phyloP scores from a whole-genome alignment of 2,888 invertebrate species.

The Agrotis ipsilon region DNA sequence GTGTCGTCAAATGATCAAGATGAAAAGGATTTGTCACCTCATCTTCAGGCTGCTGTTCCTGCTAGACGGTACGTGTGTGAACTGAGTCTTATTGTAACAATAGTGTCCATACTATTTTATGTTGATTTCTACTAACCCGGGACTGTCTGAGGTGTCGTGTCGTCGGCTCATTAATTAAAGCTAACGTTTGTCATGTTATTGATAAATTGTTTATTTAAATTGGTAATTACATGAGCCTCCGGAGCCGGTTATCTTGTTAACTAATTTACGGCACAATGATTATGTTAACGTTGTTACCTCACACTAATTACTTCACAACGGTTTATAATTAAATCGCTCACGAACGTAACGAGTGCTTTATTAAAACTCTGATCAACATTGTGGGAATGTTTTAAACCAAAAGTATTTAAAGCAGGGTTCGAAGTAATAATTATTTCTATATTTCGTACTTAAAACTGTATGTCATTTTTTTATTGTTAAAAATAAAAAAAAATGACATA shows the following conservation, averaged over 20 bases:
- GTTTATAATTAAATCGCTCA: slow-evolving; percentile 42
- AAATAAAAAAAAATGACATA: no score
- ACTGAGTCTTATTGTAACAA: no score
- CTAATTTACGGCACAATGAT: slow-evolving; percentile 27
- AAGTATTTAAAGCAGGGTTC: no score
- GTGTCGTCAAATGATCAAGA: slow-evolving; percentile 77
- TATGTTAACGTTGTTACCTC: slow-evolving; percentile 34
- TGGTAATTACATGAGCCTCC: neutral
- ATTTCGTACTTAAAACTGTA: no score
- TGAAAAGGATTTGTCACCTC: slow-evolving; percentile 87
- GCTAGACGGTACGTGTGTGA: slow-evolving; percentile 81
- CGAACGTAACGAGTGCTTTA: slow-evolving; percentile 1
- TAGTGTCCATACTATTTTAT: neutral
- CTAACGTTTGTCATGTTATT: slow-evolving; percentile 22
- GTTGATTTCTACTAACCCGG: neutral
- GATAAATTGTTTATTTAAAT: slow-evolving; percentile 41
- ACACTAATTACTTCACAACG: slow-evolving; percentile 42
- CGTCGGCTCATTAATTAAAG: slow-evolving; percentile 14
- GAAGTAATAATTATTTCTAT: no score
- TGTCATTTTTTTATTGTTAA: no score
- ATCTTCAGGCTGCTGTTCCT: slow-evolving; percentile 85
- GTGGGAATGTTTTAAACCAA: neutral
- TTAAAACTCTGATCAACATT: neutral
- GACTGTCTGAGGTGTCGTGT: slow-evolving; percentile 11
- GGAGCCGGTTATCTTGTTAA: slow-evolving; percentile 45